Percentiles rank a stretch among this genome's conserved stretches.
These are phyloP conservation scores for Caprella mutica DNA, from an alignment of 2,888 invertebrate genomes.

Conservation along the genomic window DNA sequence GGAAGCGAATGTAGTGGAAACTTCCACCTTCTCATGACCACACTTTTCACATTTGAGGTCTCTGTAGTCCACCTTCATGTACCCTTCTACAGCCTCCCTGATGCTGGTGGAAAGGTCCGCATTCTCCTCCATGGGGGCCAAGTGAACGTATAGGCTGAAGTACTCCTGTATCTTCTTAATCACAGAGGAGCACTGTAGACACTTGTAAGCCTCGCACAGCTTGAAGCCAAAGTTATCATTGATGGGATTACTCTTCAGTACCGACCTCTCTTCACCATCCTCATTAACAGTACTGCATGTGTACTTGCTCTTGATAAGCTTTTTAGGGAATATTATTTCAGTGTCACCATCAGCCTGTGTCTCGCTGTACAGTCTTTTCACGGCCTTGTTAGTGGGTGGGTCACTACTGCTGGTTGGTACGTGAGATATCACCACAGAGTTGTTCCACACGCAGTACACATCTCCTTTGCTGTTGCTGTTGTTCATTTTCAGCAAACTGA, in stretches of 20 bases:
- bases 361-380: background rate
- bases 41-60: conserved; percentile 32
- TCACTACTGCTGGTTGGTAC: too few relatives aligned
- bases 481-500: too few relatives aligned
- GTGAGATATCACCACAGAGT: background rate
- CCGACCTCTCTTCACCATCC: background rate
- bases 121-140: conserved; percentile 15
- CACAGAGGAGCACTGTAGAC: conserved; percentile 23
- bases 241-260: too few relatives aligned
- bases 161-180: conserved; percentile 20
- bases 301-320: background rate
- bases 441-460: background rate
- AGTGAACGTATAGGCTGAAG: conserved; percentile 32
- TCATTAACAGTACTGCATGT: background rate
- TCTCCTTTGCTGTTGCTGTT: too few relatives aligned
- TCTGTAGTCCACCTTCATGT: conserved; percentile 30
- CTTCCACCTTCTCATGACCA: conserved; percentile 21
- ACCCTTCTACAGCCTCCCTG: conserved; percentile 27
- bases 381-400: too few relatives aligned
- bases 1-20: conserved; percentile 26
- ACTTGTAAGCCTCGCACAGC: conserved; percentile 29
- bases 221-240: conserved; percentile 33
- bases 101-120: conserved; percentile 3
- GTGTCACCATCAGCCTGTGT: background rate
- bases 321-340: background rate